Conservation (phyloP, 2,888 invertebrate genomes). For the Drosophila phalerata region DNA sequence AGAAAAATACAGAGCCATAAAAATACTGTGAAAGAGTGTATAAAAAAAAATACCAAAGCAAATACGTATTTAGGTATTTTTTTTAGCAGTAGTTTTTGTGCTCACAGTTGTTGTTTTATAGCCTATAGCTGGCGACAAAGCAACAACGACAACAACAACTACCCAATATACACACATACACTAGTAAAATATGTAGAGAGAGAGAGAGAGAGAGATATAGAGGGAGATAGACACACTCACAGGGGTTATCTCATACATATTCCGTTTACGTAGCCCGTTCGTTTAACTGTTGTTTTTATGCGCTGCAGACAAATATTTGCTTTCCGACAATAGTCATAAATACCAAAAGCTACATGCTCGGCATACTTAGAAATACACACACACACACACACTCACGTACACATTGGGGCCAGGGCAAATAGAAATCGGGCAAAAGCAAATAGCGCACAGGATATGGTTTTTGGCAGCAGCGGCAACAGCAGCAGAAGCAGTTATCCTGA, state of each 20-base stretch:
- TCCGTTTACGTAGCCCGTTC: conserved; percentile 83
- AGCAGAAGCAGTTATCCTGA: conserved; percentile 31
- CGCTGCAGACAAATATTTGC: conserved; percentile 86
- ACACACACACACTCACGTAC: conserved; percentile 24
- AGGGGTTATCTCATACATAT: conserved; percentile 76
- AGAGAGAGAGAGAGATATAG: neutral
- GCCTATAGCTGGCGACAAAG: conserved; percentile 65
- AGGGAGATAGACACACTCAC: neutral
- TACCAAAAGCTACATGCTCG: conserved; percentile 85
- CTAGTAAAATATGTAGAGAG: conserved; percentile 5
- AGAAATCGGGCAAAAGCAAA: conserved; percentile 81
- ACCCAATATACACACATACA: conserved; percentile 35
- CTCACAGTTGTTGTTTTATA: conserved; percentile 57
- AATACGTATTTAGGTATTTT: conserved; percentile 25
- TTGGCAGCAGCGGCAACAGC: conserved; percentile 59
- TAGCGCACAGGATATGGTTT: conserved; percentile 80
- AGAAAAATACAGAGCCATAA: conserved; percentile 53
- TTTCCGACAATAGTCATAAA: conserved; percentile 86
- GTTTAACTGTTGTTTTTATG: conserved; percentile 85
- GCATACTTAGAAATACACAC: conserved; percentile 82
- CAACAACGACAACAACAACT: conserved; percentile 52
- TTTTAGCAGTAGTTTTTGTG: conserved; percentile 75
- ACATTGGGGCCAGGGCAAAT: conserved; percentile 69
- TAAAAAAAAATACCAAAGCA: conserved; percentile 43
- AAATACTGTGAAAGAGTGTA: conserved; percentile 60